Conservation (phyloP, 2,888 invertebrate species). For the Hyposoter didymator region DNA sequence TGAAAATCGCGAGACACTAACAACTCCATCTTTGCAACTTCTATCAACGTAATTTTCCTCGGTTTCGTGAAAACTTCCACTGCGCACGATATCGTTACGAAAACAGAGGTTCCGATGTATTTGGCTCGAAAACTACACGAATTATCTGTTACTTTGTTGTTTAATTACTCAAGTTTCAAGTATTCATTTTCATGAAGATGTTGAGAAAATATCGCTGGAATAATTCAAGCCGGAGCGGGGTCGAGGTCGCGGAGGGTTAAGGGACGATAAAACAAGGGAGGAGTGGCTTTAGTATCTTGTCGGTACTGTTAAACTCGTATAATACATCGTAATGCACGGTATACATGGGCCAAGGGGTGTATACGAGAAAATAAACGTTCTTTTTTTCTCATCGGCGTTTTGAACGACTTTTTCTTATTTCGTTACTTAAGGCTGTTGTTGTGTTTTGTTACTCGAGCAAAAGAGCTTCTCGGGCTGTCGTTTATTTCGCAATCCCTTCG, state of each 20-base stretch:
- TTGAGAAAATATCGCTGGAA: background rate
- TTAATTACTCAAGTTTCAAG: background rate
- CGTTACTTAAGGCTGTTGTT: constrained; percentile 25
- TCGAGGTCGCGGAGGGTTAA: background rate
- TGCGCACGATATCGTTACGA: no score
- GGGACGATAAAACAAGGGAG: constrained; percentile 2
- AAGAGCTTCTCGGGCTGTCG: constrained; percentile 21
- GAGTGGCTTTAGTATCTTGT: constrained; percentile 17
- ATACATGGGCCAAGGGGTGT: background rate
- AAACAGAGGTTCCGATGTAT: background rate
- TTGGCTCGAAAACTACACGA: background rate
- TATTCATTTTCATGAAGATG: background rate
- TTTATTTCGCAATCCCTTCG: constrained; percentile 25
- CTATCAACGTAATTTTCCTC: no score
- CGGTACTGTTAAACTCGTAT: constrained; percentile 24
- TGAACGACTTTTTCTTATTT: constrained; percentile 21
- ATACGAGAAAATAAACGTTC: constrained; percentile 13
- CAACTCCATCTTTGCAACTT: no score
- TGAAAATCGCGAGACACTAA: background rate
- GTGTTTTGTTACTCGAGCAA: constrained; percentile 28
- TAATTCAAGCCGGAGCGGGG: background rate
- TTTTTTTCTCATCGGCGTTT: constrained; percentile 25
- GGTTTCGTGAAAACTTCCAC: no score
- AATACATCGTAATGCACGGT: constrained; percentile 15
- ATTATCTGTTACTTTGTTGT: constrained; percentile 8